Evolutionary conservation across 2,888 invertebrate genomes (phyloP).

Genomic region (Amblyjoppa fuscipennis): DNA sequence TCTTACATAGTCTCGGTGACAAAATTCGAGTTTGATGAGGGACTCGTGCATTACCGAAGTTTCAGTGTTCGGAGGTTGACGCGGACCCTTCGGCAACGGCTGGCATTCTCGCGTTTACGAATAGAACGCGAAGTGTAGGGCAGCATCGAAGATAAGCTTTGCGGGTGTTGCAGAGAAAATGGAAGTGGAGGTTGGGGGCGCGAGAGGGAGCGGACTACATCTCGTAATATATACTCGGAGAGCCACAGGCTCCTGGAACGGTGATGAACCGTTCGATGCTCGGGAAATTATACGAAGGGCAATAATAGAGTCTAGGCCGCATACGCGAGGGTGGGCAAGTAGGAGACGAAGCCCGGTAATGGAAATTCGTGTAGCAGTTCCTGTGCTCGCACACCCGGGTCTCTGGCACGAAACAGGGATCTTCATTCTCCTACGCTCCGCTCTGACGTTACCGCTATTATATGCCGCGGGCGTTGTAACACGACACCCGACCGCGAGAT

Average conservation of each 20-base stretch:
- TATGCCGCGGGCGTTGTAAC: conserved; percentile 50
- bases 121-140: conserved; percentile 37
- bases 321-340: conserved; percentile 59
- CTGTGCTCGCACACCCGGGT: conserved; percentile 34
- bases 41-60: conserved; percentile 50
- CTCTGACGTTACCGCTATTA: conserved; percentile 49
- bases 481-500: conserved; percentile 51
- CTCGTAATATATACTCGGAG: conserved; percentile 38
- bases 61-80: conserved; percentile 51
- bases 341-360: conserved; percentile 71
- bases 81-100: conserved; percentile 61
- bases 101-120: conserved; percentile 47
- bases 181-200: neutral
- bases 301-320: conserved; percentile 75
- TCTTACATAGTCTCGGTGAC: conserved; percentile 43
- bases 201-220: conserved; percentile 1
- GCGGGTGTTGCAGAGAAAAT: neutral
- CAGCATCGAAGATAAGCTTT: conserved; percentile 50
- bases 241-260: conserved; percentile 40
- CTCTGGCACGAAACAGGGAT: conserved; percentile 41
- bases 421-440: conserved; percentile 32
- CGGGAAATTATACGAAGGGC: conserved; percentile 66
- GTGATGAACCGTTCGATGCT: conserved; percentile 66
- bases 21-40: conserved; percentile 40
- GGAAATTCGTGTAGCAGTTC: conserved; percentile 75